Evolutionary conservation across 2,797 vertebrate genomes (phyloP), one percentile per base, ranked within the genome.

Genomic region (Paedocypris micromegethes): DNA sequence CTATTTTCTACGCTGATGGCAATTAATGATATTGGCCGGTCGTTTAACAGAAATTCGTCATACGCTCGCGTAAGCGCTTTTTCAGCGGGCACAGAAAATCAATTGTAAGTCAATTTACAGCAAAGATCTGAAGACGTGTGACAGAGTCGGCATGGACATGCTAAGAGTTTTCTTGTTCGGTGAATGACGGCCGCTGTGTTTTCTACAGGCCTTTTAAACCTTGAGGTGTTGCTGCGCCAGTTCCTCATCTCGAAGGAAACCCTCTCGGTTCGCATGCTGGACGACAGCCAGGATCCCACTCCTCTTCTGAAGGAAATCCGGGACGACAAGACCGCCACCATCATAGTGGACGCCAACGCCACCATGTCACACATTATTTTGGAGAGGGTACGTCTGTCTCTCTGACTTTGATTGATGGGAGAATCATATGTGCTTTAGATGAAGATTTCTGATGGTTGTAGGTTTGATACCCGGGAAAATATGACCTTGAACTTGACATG

Each of bases 241-340:
- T 99, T 98, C 88, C 96, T 98, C 62, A 98, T 99, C 83, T 98
- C 96, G 82, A 98, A 96, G 90, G 96, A 99, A 80, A 97, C 94
- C 0, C 90, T 98, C 64, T 97, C 95, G 0, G 93, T 98, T 73
- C 92, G 96, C 80, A 96, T 99, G 95, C 84, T 98, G 70, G 96
- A 98, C 9, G 93, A 98, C 84, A 96, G 92, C 83, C 86, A 94
- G 81, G 96, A 98, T 67, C 96, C 96, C 3, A 98, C 94, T 5
- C 94, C 96, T 0, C 91, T 98, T 46, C 89, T 98, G 9, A 99
- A 99, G 83, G 96, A 99, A 86, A 96, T 99, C 74, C 85, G 96
- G 3, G 95, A 98, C 0, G 96, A 99, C 89, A 98, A 99, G 87
- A 97, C 94, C 0, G 90, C 91, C 72, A 98, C 95, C 67, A 96